A percentile compares a stretch with the other conserved stretches of the same genome.
Conservation (phyloP, 1,140 invertebrate genomes). For the Leptinotarsa undecemlineata region DNA sequence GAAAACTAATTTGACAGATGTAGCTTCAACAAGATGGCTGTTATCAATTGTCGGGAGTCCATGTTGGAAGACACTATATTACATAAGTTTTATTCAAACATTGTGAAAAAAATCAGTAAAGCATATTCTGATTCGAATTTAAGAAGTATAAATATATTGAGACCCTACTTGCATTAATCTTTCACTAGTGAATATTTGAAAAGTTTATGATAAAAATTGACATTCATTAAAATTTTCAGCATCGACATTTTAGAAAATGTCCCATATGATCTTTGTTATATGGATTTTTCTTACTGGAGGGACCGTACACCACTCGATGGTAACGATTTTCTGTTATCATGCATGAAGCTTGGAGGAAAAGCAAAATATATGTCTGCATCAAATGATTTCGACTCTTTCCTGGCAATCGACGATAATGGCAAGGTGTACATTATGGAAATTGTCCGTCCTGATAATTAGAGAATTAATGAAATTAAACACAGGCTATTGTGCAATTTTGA, state of each 20-base stretch:
- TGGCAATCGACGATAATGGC: slow-evolving; percentile 32
- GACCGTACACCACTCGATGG: slow-evolving; percentile 21
- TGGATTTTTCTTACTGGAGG: slow-evolving; percentile 26
- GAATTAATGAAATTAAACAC: not conserved
- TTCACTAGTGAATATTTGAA: too few species aligned
- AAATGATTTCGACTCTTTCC: slow-evolving; percentile 36
- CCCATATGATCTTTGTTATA: not conserved
- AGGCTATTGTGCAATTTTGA: not conserved
- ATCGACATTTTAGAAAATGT: slow-evolving; percentile 14
- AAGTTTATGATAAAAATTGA: not conserved
- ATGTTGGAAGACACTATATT: too few species aligned
- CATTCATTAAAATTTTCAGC: slow-evolving; percentile 6
- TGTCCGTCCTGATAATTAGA: slow-evolving; percentile 11
- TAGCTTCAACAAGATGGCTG: too few species aligned
- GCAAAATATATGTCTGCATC: slow-evolving; percentile 34
- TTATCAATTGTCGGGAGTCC: too few species aligned
- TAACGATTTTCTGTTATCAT: slow-evolving; percentile 26
- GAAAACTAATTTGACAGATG: too few species aligned
- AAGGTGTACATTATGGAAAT: slow-evolving; percentile 39
- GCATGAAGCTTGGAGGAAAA: slow-evolving; percentile 30
- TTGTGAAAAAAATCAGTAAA: too few species aligned
- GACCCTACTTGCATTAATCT: too few species aligned
- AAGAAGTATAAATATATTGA: too few species aligned
- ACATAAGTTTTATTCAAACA: too few species aligned
- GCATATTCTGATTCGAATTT: too few species aligned